A percentile compares a stretch with the other conserved stretches of the same genome.
These are phyloP conservation scores for Harmothoe impar DNA, from an alignment of 2,888 invertebrate genomes.

Conservation along the genomic window DNA sequence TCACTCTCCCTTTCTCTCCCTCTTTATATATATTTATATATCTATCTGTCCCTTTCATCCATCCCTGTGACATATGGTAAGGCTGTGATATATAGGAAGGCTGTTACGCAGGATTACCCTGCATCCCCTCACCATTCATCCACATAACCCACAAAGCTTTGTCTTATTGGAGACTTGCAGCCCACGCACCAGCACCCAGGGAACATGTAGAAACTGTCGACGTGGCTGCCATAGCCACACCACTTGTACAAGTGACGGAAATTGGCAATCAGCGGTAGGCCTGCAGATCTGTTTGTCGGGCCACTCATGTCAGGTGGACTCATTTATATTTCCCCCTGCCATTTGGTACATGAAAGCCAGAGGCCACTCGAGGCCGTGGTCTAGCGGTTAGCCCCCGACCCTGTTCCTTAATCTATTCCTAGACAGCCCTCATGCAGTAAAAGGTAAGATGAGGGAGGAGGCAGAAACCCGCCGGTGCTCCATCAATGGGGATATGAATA, in stretches of 20 bases:
- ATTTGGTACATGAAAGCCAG: neutral
- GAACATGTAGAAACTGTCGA: neutral
- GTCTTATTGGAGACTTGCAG: too few species aligned
- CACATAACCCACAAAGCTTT: too few species aligned
- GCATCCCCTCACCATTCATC: too few species aligned
- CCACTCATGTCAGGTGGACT: constrained; percentile 21
- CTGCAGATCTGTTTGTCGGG: constrained; percentile 8
- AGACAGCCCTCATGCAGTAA: neutral
- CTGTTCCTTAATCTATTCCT: neutral
- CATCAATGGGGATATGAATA: too few species aligned
- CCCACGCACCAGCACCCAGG: neutral
- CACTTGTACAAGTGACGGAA: constrained; percentile 44
- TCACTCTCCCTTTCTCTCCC: neutral
- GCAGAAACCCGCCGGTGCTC: too few species aligned
- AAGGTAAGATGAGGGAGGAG: too few species aligned
- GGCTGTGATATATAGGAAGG: too few species aligned
- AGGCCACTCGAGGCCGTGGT: neutral
- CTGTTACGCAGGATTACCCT: too few species aligned
- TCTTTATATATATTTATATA: neutral
- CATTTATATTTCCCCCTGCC: constrained; percentile 37
- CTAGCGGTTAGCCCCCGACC: neutral
- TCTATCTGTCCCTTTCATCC: too few species aligned
- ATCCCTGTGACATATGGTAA: too few species aligned
- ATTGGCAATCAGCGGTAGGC: constrained; percentile 32
- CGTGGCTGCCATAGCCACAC: neutral